phyloP scores from a whole-genome alignment of 2,888 invertebrate species.

The Drosophila melanosoma region DNA sequence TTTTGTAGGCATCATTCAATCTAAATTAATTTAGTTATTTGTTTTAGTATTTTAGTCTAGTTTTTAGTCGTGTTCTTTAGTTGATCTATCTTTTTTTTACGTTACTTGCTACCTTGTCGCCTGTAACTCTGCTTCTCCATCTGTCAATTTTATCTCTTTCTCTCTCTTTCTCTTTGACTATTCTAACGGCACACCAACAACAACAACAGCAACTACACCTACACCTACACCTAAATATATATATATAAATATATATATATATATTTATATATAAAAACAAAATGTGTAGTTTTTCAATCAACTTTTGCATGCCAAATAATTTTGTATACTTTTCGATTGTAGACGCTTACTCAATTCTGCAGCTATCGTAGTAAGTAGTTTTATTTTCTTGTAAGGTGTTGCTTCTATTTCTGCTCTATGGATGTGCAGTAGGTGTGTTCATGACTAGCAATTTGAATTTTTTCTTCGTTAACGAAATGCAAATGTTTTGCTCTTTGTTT shows the following conservation, averaged over 20 bases:
- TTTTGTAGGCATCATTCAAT: conserved; percentile 32
- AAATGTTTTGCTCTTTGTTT: background rate
- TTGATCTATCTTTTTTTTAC: conserved; percentile 25
- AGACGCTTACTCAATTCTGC: conserved; percentile 22
- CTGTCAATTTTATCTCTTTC: conserved; percentile 25
- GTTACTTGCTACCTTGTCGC: conserved; percentile 14
- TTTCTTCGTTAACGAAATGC: background rate
- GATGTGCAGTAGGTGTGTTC: conserved; percentile 18
- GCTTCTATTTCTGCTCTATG: background rate
- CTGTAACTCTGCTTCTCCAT: conserved; percentile 25
- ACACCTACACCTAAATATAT: conserved; percentile 29
- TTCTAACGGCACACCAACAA: conserved; percentile 40
- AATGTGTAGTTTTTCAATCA: conserved; percentile 29
- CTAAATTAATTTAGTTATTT: conserved; percentile 4
- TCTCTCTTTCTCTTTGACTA: conserved; percentile 21
- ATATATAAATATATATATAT: conserved; percentile 21
- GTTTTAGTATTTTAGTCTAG: conserved; percentile 39
- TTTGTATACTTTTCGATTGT: conserved; percentile 28
- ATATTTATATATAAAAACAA: conserved; percentile 17
- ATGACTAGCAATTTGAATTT: conserved; percentile 2
- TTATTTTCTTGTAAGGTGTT: conserved; percentile 28
- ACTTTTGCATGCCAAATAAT: conserved; percentile 40
- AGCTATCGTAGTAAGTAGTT: conserved; percentile 27
- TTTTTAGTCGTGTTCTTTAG: conserved; percentile 45
- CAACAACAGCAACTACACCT: conserved; percentile 27